Conservation (phyloP, 2,113 vertebrate genomes). For the Oxyruncus cristatus region DNA sequence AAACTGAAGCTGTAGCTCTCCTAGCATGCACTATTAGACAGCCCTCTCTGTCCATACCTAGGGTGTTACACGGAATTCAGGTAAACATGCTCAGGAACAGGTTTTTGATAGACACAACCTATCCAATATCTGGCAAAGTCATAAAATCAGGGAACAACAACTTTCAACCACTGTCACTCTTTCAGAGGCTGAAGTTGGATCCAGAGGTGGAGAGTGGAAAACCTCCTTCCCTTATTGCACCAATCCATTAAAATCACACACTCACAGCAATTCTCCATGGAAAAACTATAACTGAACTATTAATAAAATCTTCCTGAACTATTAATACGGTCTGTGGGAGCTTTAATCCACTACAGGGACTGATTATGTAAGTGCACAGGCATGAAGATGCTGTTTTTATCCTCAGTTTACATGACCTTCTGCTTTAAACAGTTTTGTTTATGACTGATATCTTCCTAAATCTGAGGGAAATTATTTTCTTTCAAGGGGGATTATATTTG, state of each 20-base stretch:
- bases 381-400: neutral
- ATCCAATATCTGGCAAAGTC: neutral
- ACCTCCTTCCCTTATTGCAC: neutral
- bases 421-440: neutral
- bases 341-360: neutral
- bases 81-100: accelerated
- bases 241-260: neutral
- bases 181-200: neutral
- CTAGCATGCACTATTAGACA: accelerated
- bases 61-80: neutral
- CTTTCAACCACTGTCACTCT: neutral
- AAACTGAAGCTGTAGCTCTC: neutral
- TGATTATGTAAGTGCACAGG: conserved; percentile 5
- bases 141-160: neutral
- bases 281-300: conserved; percentile 21
- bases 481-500: neutral
- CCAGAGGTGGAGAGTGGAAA: neutral
- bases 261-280: neutral
- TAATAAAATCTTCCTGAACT: conserved; percentile 32
- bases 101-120: neutral
- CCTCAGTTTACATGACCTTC: neutral
- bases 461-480: neutral
- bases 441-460: neutral
- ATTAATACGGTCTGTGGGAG: neutral
- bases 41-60: neutral